Evolutionary conservation across 1,140 invertebrate genomes (phyloP), one percentile per base, ranked within the genome.

Genomic region (Chrysoperla carnea): DNA sequence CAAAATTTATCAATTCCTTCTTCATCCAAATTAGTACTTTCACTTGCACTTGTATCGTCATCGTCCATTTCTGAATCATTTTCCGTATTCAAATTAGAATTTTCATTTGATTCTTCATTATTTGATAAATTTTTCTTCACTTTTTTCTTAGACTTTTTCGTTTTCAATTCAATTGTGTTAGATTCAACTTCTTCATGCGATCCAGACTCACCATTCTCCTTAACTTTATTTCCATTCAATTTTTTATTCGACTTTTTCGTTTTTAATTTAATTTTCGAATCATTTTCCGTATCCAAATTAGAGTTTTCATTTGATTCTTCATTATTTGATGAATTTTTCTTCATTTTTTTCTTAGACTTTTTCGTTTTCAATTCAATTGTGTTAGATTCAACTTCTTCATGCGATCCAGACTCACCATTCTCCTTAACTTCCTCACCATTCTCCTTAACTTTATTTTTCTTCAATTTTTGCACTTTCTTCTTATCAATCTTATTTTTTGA

Each of bases 281-380:
- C 31, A 33, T 4, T 33, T 2, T 33, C 46, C 46, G 29, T 48
- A 50, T 39, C 50, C 50, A n/a, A 50, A 37, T 31, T n/a, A 42
- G 49, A 7, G 46, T 33, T 46, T 47, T 33, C 6, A 44, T 52
- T 38, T 8, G 13, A 17, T 41, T 40, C 33, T 39, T 48, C 37
- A 46, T 43, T 42, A 39, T 43, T 45, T 39, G 28, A 14, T 12
- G 2, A 39, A 39, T 48, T 23, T 23, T 45, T 31, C 39, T 43
- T 44, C 41, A 44, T 52, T 52, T 42, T 58, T 61, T 14, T 6
- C 39, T 58, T 47, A 46, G 64, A 55, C 41, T 61, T 53, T 48
- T 55, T 53, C 42, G 53, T 40, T 41, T 39, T 29, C 40, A 37
- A 38, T 47, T 35, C 14, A 15, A 35, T 40, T 41, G 2, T 33